A percentile compares a stretch with the other conserved stretches of the same genome.
These are phyloP conservation scores for Corbicula japonica DNA, from an alignment of 2,888 invertebrate genomes.

Conservation along the genomic window DNA sequence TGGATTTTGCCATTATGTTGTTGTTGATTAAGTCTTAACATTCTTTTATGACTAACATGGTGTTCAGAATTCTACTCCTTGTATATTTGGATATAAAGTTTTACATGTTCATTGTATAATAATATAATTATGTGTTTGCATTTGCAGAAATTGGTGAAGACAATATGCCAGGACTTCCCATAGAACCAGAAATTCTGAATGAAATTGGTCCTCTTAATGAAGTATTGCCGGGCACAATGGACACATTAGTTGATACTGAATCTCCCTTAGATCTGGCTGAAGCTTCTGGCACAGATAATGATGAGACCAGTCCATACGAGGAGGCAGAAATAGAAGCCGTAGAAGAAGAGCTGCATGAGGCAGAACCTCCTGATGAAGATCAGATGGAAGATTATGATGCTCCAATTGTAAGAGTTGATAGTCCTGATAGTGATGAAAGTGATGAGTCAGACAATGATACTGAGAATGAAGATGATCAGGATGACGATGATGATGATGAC, in stretches of 20 bases:
- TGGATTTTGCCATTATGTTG: too few species aligned
- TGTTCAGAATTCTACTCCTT: too few species aligned
- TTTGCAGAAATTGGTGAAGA: conserved; percentile 34
- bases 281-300: conserved; percentile 13
- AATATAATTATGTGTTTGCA: background rate
- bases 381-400: conserved; percentile 65
- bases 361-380: conserved; percentile 72
- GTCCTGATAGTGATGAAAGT: conserved; percentile 39
- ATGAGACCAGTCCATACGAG: conserved; percentile 33
- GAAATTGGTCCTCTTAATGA: conserved; percentile 52
- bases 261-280: conserved; percentile 22
- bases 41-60: too few species aligned
- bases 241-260: conserved; percentile 50
- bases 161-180: conserved; percentile 60
- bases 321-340: conserved; percentile 54
- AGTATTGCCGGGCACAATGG: conserved; percentile 53
- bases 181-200: conserved; percentile 59
- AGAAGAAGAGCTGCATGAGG: conserved; percentile 64
- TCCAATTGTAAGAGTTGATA: conserved; percentile 46
- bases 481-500: conserved; percentile 42
- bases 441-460: conserved; percentile 45
- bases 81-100: too few species aligned
- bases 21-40: too few species aligned
- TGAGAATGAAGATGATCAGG: conserved; percentile 44
- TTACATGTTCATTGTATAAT: too few species aligned